These are phyloP conservation scores for Allophyes oxyacanthae DNA, from an alignment of 2,888 invertebrate genomes.

Conservation along the genomic window DNA sequence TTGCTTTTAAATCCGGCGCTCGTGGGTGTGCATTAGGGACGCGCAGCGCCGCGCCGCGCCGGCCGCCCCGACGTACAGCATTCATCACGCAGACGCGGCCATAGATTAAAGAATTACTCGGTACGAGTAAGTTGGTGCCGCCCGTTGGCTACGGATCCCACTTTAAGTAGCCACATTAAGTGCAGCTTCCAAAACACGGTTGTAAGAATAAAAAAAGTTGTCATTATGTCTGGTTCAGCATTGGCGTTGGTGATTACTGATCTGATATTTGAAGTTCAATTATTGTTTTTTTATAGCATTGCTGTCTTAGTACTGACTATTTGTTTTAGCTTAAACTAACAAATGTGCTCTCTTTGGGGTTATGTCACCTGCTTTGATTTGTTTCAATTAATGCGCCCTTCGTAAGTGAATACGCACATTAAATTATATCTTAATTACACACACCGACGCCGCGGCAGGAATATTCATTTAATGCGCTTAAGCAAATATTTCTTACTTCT, in stretches of 20 bases:
- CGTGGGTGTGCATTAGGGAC: slow-evolving; percentile 35
- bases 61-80: slow-evolving; percentile 26
- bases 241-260: too few species aligned
- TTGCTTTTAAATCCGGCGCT: slow-evolving; percentile 41
- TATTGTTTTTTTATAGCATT: too few species aligned
- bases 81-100: slow-evolving; percentile 43
- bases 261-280: too few species aligned
- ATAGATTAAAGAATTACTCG: slow-evolving; percentile 40
- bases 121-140: too few species aligned
- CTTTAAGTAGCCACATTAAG: slow-evolving; percentile 31
- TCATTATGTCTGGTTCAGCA: neutral
- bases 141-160: slow-evolving; percentile 11
- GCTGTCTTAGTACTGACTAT: too few species aligned
- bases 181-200: slow-evolving; percentile 18
- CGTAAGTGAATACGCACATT: slow-evolving; percentile 45
- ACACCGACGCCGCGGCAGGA: too few species aligned
- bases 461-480: too few species aligned
- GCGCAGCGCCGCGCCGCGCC: slow-evolving; percentile 12
- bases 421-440: slow-evolving; percentile 45
- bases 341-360: too few species aligned
- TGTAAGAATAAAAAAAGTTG: slow-evolving; percentile 8
- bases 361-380: slow-evolving; percentile 1
- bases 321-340: too few species aligned
- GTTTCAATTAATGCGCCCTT: slow-evolving; percentile 22
- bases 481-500: too few species aligned